Conservation (phyloP, 2,113 vertebrate species). For the Onychostoma macrolepis region DNA sequence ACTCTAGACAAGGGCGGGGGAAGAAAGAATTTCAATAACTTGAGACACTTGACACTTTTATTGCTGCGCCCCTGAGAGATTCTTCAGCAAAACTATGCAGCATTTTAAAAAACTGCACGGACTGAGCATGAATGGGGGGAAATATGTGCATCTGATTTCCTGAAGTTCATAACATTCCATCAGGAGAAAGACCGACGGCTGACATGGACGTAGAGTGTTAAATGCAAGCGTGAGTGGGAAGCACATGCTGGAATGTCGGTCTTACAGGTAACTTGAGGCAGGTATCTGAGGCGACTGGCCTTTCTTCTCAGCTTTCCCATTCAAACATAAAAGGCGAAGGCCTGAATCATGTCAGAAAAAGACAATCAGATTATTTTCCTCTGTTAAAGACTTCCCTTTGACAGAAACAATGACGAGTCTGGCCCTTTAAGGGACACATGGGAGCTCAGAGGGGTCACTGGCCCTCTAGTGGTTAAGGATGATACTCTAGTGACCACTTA, state of each 20-base stretch:
- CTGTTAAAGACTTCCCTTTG: neutral
- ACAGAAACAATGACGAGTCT: neutral
- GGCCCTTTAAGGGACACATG: neutral
- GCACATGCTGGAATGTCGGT: neutral
- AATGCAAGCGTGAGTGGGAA: neutral
- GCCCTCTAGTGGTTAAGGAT: constrained; percentile 39
- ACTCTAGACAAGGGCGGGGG: constrained; percentile 18
- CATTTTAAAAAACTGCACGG: neutral
- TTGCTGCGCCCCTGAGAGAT: constrained; percentile 48
- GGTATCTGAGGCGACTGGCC: neutral
- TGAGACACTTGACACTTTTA: constrained; percentile 62
- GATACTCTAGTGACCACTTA: neutral
- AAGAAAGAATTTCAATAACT: constrained; percentile 62
- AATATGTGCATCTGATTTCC: constrained; percentile 28
- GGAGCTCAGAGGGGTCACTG: constrained; percentile 11
- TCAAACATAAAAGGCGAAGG: neutral
- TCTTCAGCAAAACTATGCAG: neutral
- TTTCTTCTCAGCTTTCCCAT: neutral
- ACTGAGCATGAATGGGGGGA: constrained; percentile 20
- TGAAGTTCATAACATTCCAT: neutral
- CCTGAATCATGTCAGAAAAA: neutral
- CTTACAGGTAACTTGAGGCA: neutral
- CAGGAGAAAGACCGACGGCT: neutral
- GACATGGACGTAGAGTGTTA: neutral
- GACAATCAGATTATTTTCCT: neutral